These are phyloP conservation scores for Cygnus buccinator DNA, from an alignment of 2,113 vertebrate species.

Conservation along the genomic window DNA sequence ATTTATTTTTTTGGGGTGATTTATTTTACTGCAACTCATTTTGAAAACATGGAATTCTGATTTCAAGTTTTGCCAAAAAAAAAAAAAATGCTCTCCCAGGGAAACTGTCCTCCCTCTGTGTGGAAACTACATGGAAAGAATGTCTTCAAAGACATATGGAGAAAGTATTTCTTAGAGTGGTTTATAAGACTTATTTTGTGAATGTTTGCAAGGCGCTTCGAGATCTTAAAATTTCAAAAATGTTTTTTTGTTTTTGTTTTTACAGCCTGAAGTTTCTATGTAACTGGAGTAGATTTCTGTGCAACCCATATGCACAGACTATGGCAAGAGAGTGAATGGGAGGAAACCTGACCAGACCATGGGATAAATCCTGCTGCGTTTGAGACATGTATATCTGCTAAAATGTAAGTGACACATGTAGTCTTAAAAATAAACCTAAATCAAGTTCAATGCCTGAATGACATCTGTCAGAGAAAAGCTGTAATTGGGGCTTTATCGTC, in stretches of 20 bases:
- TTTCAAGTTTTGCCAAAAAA: not conserved
- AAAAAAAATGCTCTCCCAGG: not conserved
- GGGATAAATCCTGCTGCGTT: not conserved
- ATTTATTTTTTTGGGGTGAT: not conserved
- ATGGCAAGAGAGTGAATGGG: not conserved
- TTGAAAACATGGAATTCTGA: not conserved
- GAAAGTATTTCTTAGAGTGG: not conserved
- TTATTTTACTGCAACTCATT: not conserved
- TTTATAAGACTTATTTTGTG: not conserved
- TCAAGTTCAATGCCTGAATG: not conserved
- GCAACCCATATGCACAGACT: not conserved
- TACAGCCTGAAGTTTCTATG: not conserved
- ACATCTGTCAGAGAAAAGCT: not conserved
- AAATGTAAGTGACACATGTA: not conserved
- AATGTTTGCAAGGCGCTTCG: not conserved
- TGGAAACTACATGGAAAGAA: not conserved
- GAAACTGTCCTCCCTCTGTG: not conserved
- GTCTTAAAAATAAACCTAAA: not conserved
- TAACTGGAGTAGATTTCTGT: not conserved
- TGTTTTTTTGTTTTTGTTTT: not conserved
- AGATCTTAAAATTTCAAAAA: not conserved
- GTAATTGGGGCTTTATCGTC: not conserved
- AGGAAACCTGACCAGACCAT: not conserved
- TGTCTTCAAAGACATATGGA: not conserved
- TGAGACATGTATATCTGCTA: not conserved